Evolutionary conservation across 2,888 invertebrate genomes (phyloP).

Genomic region (Cylindroiulus punctatus): DNA sequence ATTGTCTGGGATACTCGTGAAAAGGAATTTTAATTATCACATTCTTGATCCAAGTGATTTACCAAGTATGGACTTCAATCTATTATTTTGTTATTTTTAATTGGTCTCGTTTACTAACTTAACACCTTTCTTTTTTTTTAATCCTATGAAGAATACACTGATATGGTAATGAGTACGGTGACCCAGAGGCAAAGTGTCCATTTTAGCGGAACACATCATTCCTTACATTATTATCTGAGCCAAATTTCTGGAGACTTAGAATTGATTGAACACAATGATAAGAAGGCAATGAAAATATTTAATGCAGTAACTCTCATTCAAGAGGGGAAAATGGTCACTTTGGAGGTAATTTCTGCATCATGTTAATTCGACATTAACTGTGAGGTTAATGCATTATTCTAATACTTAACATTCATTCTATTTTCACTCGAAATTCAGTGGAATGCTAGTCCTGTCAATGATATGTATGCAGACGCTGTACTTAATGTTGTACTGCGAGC

Average conservation of each 20-base stretch:
- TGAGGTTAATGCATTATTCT: slow-evolving; percentile 1
- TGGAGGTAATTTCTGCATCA: slow-evolving; percentile 73
- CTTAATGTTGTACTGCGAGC: slow-evolving; percentile 88
- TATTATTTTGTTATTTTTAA: background rate
- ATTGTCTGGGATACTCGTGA: slow-evolving; percentile 92
- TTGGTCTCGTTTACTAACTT: background rate
- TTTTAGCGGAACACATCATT: slow-evolving; percentile 78
- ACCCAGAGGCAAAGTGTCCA: slow-evolving; percentile 91
- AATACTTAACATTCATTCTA: slow-evolving; percentile 40
- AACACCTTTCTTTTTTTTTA: slow-evolving; percentile 59
- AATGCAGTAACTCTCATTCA: slow-evolving; percentile 82
- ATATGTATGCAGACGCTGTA: slow-evolving; percentile 98
- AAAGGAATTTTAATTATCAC: slow-evolving; percentile 98
- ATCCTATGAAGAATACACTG: slow-evolving; percentile 83
- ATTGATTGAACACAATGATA: slow-evolving; percentile 71
- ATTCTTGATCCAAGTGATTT: slow-evolving; percentile 90
- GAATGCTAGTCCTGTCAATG: slow-evolving; percentile 93
- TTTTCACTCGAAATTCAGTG: slow-evolving; percentile 71
- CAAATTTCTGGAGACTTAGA: slow-evolving; percentile 71
- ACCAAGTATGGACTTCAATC: slow-evolving; percentile 73
- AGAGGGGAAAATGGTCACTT: slow-evolving; percentile 82
- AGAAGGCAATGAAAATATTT: slow-evolving; percentile 82
- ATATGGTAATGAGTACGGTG: slow-evolving; percentile 91
- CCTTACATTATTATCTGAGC: slow-evolving; percentile 64
- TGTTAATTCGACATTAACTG: too few relatives aligned